Evolutionary conservation across 2,888 invertebrate species (phyloP).

Genomic region (Nebria brevicollis): DNA sequence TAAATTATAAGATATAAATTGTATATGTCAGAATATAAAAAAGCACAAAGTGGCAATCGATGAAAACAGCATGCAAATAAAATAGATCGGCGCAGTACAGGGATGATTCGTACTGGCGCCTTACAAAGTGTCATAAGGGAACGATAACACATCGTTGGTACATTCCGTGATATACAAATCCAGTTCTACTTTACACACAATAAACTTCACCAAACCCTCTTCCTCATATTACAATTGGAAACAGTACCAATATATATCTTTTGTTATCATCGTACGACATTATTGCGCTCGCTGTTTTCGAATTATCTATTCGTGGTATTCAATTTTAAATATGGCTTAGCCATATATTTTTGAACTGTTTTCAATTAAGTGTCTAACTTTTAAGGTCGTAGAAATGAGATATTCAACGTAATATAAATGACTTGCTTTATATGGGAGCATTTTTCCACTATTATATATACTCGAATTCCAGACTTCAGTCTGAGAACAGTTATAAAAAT

Average conservation of each 20-base stretch:
- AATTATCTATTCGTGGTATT: too few species aligned
- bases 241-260: neutral
- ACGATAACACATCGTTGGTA: conserved; percentile 35
- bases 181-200: neutral
- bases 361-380: too few species aligned
- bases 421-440: neutral
- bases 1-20: conserved; percentile 43
- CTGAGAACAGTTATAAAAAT: neutral
- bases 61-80: conserved; percentile 45
- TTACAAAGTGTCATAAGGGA: conserved; percentile 37
- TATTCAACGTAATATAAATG: neutral
- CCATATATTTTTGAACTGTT: too few species aligned
- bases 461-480: neutral
- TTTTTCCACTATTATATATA: conserved; percentile 3
- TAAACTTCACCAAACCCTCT: neutral
- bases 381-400: neutral
- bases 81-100: conserved; percentile 43
- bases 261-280: neutral
- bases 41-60: conserved; percentile 42
- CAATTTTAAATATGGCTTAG: too few species aligned
- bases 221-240: neutral
- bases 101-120: conserved; percentile 27
- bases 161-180: conserved; percentile 6
- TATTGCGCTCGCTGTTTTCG: neutral
- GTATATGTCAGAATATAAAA: conserved; percentile 41